phyloP scores from a whole-genome alignment of 1,140 invertebrate species.

The Lepidurus packardi region DNA sequence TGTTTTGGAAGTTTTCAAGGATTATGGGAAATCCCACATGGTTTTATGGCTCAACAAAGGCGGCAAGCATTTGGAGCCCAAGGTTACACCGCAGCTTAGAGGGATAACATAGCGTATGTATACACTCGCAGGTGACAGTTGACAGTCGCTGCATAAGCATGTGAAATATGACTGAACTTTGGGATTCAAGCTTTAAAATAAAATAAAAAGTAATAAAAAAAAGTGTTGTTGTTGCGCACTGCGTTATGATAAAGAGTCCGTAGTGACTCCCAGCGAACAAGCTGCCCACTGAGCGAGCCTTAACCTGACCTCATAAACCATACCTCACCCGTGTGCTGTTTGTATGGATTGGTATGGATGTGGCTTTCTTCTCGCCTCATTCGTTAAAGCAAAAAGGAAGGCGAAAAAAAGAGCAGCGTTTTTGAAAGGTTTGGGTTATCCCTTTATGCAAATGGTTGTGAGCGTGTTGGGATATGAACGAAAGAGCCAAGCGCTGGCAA shows the following conservation, averaged over 20 bases:
- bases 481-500: neutral
- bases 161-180: too few species aligned
- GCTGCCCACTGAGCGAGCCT: neutral
- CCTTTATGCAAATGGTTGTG: conserved; percentile 5
- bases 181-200: too few species aligned
- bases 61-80: too few species aligned
- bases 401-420: neutral
- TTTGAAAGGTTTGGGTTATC: conserved; percentile 5
- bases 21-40: too few species aligned
- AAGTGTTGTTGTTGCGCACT: too few species aligned
- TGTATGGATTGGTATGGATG: neutral
- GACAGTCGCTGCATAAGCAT: too few species aligned
- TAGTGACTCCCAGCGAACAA: neutral
- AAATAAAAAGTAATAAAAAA: too few species aligned
- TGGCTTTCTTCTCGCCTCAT: neutral
- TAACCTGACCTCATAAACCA: conserved; percentile 11
- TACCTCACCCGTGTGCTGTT: neutral
- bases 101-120: too few species aligned
- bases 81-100: too few species aligned
- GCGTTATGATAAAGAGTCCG: neutral
- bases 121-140: too few species aligned
- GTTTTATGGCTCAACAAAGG: too few species aligned
- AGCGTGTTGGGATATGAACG: neutral
- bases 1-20: too few species aligned
- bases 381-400: neutral